Conservation (phyloP, 2,797 vertebrate genomes). For the Hephaestus fuliginosus region DNA sequence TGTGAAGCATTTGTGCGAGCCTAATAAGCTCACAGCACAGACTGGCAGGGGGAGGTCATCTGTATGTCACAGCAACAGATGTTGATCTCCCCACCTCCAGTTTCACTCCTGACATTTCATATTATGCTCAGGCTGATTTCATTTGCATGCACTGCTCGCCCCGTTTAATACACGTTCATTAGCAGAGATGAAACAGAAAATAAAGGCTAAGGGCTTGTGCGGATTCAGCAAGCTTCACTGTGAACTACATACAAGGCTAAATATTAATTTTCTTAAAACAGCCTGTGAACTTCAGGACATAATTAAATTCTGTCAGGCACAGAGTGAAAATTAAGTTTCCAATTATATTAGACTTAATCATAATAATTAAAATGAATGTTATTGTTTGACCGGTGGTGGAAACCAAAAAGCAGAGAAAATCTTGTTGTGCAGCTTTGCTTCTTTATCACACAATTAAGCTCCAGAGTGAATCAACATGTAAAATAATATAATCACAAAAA, state of each 20-base stretch:
- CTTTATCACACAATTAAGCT: neutral
- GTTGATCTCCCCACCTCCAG: neutral
- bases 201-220: neutral
- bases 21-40: conserved; percentile 2
- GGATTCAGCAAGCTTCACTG: neutral
- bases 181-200: neutral
- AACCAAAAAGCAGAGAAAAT: conserved; percentile 9
- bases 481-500: neutral
- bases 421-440: neutral
- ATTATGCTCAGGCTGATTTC: conserved; percentile 18
- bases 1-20: neutral
- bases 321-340: neutral
- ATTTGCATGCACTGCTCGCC: neutral
- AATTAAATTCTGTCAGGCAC: conserved; percentile 10
- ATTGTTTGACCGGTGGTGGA: neutral
- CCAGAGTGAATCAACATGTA: neutral
- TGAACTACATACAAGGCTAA: neutral
- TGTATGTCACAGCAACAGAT: neutral
- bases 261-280: neutral
- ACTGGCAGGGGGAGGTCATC: neutral
- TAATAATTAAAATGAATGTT: conserved; percentile 3
- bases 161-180: neutral
- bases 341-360: conserved; percentile 10
- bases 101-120: neutral
- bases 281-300: neutral